These are phyloP conservation scores for Diarsia brunnea DNA, from an alignment of 2,888 invertebrate species.

Conservation along the genomic window DNA sequence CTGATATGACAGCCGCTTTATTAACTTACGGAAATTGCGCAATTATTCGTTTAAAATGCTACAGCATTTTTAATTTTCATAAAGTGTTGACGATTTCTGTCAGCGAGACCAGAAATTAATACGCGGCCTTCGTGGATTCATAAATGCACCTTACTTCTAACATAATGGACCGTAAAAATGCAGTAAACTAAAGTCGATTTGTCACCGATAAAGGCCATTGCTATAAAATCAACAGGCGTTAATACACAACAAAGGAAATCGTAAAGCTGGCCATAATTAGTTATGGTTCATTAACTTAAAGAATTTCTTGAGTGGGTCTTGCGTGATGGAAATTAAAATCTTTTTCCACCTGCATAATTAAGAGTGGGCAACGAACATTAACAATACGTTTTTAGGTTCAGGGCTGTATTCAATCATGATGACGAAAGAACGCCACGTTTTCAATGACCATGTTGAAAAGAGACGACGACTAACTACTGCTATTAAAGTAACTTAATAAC, in stretches of 20 bases:
- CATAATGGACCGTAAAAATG: constrained; percentile 69
- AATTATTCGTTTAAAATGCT: constrained; percentile 65
- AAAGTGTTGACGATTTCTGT: constrained; percentile 6
- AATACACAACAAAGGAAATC: constrained; percentile 65
- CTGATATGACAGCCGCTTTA: constrained; percentile 60
- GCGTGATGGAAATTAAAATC: constrained; percentile 37
- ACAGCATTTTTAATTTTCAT: constrained; percentile 16
- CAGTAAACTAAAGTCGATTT: constrained; percentile 72
- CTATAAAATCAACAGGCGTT: constrained; percentile 62
- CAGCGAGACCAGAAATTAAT: constrained; percentile 48
- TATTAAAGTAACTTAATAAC: constrained; percentile 56
- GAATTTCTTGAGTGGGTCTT: constrained; percentile 21
- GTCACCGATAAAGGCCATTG: constrained; percentile 71
- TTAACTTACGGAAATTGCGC: constrained; percentile 68
- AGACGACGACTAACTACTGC: constrained; percentile 35
- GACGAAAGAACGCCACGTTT: constrained; percentile 21
- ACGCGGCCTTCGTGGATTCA: constrained; percentile 48
- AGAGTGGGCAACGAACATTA: constrained; percentile 11
- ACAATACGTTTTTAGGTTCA: constrained; percentile 33
- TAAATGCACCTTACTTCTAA: constrained; percentile 60
- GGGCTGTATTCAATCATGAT: constrained; percentile 21
- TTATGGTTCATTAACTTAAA: constrained; percentile 49
- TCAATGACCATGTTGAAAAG: constrained; percentile 35
- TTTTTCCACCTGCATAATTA: constrained; percentile 33
- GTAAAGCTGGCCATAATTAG: constrained; percentile 61